A percentile compares a stretch with the other conserved stretches of the same genome.
phyloP scores from a whole-genome alignment of 2,797 vertebrate species.

The Brachyalestes nurse region DNA sequence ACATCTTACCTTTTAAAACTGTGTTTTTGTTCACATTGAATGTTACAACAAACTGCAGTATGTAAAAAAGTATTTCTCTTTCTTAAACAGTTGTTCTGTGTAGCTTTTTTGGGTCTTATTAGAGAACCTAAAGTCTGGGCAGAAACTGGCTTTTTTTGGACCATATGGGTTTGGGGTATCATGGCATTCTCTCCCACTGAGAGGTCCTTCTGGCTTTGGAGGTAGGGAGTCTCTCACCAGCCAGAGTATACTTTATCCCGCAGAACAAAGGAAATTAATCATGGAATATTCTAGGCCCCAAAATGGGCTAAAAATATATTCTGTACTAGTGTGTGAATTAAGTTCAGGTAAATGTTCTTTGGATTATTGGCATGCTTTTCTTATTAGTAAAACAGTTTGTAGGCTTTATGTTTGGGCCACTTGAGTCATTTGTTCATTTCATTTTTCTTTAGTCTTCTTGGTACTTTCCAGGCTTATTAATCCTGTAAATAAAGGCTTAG shows the following conservation, averaged over 20 bases:
- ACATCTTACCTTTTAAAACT: neutral
- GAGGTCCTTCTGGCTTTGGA: conserved; percentile 44
- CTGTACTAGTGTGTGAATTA: neutral
- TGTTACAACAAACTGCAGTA: no score
- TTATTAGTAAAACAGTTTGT: neutral
- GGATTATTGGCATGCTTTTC: neutral
- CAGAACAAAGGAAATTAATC: conserved; percentile 18
- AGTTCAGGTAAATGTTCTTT: neutral
- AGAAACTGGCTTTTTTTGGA: conserved; percentile 8
- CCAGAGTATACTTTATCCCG: conserved; percentile 30
- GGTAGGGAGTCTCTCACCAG: conserved; percentile 27
- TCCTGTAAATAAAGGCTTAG: neutral
- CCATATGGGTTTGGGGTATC: conserved; percentile 46
- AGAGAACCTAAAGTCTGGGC: conserved; percentile 13
- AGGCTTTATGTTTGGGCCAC: neutral
- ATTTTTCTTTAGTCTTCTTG: neutral
- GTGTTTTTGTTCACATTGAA: neutral
- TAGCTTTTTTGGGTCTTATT: neutral
- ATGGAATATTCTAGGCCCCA: conserved; percentile 4
- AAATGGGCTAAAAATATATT: neutral
- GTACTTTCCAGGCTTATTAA: neutral
- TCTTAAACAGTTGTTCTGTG: neutral
- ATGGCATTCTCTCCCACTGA: conserved; percentile 38
- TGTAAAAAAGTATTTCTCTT: neutral
- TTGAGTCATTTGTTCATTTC: neutral